Percentiles rank a stretch among this genome's conserved stretches.
Evolutionary conservation across 2,888 invertebrate species (phyloP).

Genomic region (Terebella lapidaria): DNA sequence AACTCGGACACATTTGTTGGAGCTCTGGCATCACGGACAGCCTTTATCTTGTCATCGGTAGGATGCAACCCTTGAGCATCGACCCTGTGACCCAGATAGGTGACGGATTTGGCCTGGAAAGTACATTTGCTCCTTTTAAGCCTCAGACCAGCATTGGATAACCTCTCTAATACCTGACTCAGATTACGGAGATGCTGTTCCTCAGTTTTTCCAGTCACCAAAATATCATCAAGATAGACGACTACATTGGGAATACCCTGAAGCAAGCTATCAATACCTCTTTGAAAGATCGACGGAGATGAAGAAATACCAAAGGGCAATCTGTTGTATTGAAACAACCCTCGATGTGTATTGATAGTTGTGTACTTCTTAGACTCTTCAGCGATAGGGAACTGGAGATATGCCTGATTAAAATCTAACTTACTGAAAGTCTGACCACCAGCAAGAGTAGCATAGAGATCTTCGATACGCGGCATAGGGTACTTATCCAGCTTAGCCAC

Average conservation of each 20-base stretch:
- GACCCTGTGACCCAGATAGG: neutral
- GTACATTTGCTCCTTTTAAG: neutral
- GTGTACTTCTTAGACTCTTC: too few relatives aligned
- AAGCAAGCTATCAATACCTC: neutral
- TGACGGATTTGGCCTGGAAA: neutral
- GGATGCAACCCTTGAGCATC: slow-evolving; percentile 2
- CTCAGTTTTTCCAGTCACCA: neutral
- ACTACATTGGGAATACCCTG: neutral
- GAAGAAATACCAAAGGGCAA: slow-evolving; percentile 4
- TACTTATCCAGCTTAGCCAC: slow-evolving; percentile 14
- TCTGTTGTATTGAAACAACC: slow-evolving; percentile 3
- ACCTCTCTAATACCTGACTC: neutral
- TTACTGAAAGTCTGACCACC: slow-evolving; percentile 10
- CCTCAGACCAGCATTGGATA: neutral
- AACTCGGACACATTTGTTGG: slow-evolving; percentile 4
- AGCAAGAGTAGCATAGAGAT: slow-evolving; percentile 17
- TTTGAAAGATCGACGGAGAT: slow-evolving; percentile 5
- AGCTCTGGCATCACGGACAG: neutral
- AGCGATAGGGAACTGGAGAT: neutral
- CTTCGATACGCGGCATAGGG: slow-evolving; percentile 20
- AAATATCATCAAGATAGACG: slow-evolving; percentile 2
- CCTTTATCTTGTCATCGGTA: neutral
- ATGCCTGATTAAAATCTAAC: neutral
- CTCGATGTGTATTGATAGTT: slow-evolving; percentile 9
- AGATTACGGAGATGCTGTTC: neutral